phyloP scores from a whole-genome alignment of 2,888 invertebrate species.

The Mythimna impura region DNA sequence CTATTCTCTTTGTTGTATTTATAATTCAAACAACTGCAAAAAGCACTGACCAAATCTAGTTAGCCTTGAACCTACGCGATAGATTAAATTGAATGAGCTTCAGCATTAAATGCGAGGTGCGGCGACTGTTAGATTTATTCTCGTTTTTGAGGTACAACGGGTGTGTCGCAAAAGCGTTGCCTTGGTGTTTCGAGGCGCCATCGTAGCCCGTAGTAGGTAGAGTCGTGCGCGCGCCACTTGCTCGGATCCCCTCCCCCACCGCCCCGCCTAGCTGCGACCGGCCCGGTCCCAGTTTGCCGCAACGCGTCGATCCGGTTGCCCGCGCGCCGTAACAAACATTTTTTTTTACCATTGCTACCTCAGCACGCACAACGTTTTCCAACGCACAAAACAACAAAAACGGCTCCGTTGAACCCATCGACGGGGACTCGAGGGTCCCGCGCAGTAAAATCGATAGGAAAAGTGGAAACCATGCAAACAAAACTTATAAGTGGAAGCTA shows the following conservation, averaged over 20 bases:
- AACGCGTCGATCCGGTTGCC: conserved; percentile 88
- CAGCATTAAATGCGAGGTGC: conserved; percentile 75
- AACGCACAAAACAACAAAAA: conserved; percentile 77
- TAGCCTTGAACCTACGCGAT: conserved; percentile 85
- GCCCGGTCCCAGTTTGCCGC: conserved; percentile 88
- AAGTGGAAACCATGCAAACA: conserved; percentile 89
- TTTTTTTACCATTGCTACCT: conserved; percentile 76
- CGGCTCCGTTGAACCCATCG: conserved; percentile 80
- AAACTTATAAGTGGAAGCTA: conserved; percentile 91
- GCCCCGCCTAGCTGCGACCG: conserved; percentile 80
- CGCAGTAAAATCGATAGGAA: conserved; percentile 73
- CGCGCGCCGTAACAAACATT: conserved; percentile 78
- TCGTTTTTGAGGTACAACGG: conserved; percentile 81
- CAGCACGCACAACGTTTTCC: conserved; percentile 79
- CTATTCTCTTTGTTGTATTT: conserved; percentile 65
- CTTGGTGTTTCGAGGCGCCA: conserved; percentile 88
- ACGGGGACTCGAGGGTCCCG: conserved; percentile 82
- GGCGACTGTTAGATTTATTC: conserved; percentile 80
- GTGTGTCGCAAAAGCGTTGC: conserved; percentile 88
- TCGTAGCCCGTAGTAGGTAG: conserved; percentile 87
- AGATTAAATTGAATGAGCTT: conserved; percentile 73
- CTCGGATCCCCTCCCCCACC: conserved; percentile 77
- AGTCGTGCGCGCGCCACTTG: conserved; percentile 88
- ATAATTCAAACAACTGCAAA: conserved; percentile 67
- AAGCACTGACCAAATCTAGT: conserved; percentile 74